Base-by-base conservation (phyloP, 2,113 vertebrate species). In the Cyprinodon brontotheroides region DNA sequence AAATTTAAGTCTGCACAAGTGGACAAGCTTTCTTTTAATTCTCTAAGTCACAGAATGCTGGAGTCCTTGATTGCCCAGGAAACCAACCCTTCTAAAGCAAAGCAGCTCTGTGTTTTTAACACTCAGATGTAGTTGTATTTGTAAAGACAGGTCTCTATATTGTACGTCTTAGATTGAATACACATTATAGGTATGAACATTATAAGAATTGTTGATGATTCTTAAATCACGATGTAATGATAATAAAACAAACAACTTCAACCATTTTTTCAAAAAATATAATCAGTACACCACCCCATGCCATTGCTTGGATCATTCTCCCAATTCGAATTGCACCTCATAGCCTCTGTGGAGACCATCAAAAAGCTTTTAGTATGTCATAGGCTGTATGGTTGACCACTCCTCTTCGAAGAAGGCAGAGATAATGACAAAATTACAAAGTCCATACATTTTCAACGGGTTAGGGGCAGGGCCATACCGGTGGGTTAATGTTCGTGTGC, bases 11-110 rank as follows among this genome's bases (percentile, higher is more conserved):
- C 10, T 66, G 9, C 20, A 13, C 38, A 48, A 29, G 11, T 59
- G 4, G 41, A 48, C 13, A 4, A 20, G 64, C 40, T 72, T 64
- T 69, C 22, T 43, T 3, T 68, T 39, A 7, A 8, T 36, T 50
- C 36, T 63, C 37, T 65, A 38, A 13, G 70, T 12, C n/a, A 70
- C 57, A 45, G 43, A 48, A 57, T 43, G 64, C 71, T 43, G 53
- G 64, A 75, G 65, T 81, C 80, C 80, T 85, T 85, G 83, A 78
- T 88, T 79, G 72, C 84, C 83, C 5, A 53, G 62, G 75, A 38
- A 89, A 87, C 29, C 77, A 62, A 17, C 36, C 40, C 6, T 43
- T 11, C 41, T 37, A n/a, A 47, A 59, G 12, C 41, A 73, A 59
- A 1, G 13, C 69, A 12, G 61, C 45, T 50, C 29, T 48, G 0